Evolutionary conservation across 30 jellyfish, hydroid and myxozoan genomes (phyloP), one percentile per base, ranked within the genome.

Genomic region (Nemopilema nomurai): DNA sequence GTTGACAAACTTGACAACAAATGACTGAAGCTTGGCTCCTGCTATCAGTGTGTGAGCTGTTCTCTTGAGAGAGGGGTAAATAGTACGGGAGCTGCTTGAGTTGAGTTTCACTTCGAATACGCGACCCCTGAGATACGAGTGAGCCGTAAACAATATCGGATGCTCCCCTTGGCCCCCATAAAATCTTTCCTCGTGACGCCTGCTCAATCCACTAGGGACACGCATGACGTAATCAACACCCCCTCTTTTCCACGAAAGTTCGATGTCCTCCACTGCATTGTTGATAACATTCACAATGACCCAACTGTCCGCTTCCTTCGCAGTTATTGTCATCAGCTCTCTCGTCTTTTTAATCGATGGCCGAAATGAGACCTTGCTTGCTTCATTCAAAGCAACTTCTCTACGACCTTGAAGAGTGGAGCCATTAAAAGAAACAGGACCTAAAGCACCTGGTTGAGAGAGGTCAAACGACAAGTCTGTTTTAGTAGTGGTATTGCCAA

Each of bases 221-320:
- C 52, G 65, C 41, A 84, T 84, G 53, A 70, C 49, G 20, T 78
- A 76, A 22, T 64, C 64, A 0, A 84, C 51, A 20, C 51, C 83
- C 18, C 77, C 86, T 57, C 79, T 82, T 21, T 31, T 62, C 93
- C 93, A 84, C 13, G 50, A n/a, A 63, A 84, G 77, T 49, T 84
- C 68, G n/a, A 84, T 76, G 68, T 84, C 93, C 29, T 84, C 93
- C 32, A 72, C 33, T n/a, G 87, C 80, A 25, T 84, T 74, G 52
- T 84, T 84, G 52, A 74, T 51, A 18, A 84, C 76, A 30, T 84
- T 73, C 22, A 74, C 52, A 25, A 53, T 9, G 19, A 76, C 50
- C 23, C 20, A 74, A 24, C 82, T 33, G 31, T 74, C 87, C 0
- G 86, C 67, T 22, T 68, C 21, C 18, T 41, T 49, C 28, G 33